Percentiles rank a stretch among this genome's conserved stretches.
phyloP scores from a whole-genome alignment of 2,797 vertebrate genomes.

The Sebastolobus altivelis region DNA sequence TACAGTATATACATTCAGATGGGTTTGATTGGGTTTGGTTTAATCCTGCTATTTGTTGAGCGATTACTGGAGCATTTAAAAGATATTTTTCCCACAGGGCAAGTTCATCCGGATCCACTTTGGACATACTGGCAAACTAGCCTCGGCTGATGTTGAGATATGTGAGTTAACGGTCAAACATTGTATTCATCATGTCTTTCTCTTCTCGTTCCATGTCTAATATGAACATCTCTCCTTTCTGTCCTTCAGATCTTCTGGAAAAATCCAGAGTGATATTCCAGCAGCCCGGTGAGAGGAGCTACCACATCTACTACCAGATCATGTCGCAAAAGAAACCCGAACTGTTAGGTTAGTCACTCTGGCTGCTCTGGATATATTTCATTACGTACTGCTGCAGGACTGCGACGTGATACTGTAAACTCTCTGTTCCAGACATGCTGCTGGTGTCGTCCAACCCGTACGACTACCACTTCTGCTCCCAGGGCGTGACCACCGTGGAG shows the following conservation, averaged over 20 bases:
- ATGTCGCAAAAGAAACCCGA: slow-evolving; percentile 96
- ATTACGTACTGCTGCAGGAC: not conserved
- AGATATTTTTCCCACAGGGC: slow-evolving; percentile 81
- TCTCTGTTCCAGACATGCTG: slow-evolving; percentile 89
- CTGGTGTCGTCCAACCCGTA: slow-evolving; percentile 95
- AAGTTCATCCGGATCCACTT: slow-evolving; percentile 98
- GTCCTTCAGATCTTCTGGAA: slow-evolving; percentile 92
- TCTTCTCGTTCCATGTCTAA: not conserved
- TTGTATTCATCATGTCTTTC: not conserved
- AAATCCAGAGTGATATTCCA: slow-evolving; percentile 99
- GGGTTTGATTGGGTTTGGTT: not conserved
- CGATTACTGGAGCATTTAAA: not conserved
- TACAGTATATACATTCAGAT: not conserved
- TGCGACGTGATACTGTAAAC: not conserved
- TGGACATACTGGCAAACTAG: slow-evolving; percentile 92
- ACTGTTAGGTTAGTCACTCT: slow-evolving; percentile 85
- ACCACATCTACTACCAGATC: slow-evolving; percentile 97
- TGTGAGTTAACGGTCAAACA: slow-evolving; percentile 84
- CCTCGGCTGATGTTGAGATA: slow-evolving; percentile 93
- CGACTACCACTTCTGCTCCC: slow-evolving; percentile 97
- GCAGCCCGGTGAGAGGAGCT: slow-evolving; percentile 94
- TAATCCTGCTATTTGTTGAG: not conserved
- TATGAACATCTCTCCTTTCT: slow-evolving; percentile 19
- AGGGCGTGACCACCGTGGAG: slow-evolving; percentile 93
- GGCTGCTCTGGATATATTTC: not conserved